These are phyloP conservation scores for Pelvicachromis taeniatus DNA, from an alignment of 2,113 vertebrate genomes.

Conservation along the genomic window DNA sequence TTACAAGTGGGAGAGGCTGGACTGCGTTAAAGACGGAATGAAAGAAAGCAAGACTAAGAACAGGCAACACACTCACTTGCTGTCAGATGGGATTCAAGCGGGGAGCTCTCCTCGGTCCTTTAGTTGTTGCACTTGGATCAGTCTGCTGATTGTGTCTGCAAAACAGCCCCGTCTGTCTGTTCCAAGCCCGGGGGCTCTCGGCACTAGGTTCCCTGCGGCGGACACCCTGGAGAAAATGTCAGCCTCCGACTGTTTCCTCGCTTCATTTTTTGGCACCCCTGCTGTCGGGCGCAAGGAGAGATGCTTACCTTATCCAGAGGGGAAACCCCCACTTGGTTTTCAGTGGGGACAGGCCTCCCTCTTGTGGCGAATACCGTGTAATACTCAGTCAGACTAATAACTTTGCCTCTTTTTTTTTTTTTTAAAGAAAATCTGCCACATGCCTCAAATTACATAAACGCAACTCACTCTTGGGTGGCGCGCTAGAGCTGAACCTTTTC, in stretches of 20 bases:
- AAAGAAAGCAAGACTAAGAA: conserved; percentile 36
- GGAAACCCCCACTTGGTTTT: not conserved
- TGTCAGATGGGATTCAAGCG: conserved; percentile 57
- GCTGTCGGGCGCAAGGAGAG: not conserved
- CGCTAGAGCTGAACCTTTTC: not conserved
- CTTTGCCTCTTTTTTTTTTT: not conserved
- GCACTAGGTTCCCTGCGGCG: conserved; percentile 54
- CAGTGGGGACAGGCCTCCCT: conserved; percentile 17
- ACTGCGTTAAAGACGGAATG: conserved; percentile 24
- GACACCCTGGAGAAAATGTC: conserved; percentile 56
- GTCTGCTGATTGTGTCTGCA: conserved; percentile 38
- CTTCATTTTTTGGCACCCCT: conserved; percentile 52
- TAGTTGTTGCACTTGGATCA: conserved; percentile 44
- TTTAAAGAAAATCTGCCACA: not conserved
- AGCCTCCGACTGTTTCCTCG: conserved; percentile 43
- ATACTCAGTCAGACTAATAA: not conserved
- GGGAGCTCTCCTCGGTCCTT: conserved; percentile 51
- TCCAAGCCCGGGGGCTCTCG: conserved; percentile 38
- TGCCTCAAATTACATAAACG: not conserved
- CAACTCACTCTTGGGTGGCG: not conserved
- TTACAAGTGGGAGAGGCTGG: conserved; percentile 35
- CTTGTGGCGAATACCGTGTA: conserved; percentile 3
- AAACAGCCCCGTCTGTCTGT: conserved; percentile 28
- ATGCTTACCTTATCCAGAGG: conserved; percentile 15
- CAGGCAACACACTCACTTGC: conserved; percentile 62